Percentiles rank a stretch among this genome's conserved stretches.
Evolutionary conservation across 1,140 invertebrate genomes (phyloP).

Genomic region (Antheraea pernyi): DNA sequence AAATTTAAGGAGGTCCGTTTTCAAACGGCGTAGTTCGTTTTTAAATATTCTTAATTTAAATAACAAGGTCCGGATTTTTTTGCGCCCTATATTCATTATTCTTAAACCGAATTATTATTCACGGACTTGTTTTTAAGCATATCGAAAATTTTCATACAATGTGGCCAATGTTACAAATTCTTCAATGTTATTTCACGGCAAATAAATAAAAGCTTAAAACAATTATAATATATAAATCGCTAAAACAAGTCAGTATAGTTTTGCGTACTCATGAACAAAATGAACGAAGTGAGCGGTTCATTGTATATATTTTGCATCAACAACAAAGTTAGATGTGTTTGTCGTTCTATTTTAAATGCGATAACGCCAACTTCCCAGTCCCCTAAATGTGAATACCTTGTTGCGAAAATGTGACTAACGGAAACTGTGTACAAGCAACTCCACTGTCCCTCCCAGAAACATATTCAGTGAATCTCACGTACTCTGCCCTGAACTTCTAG

Average conservation of each 20-base stretch:
- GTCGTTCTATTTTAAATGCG: slow-evolving; percentile 76
- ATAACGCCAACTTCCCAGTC: slow-evolving; percentile 75
- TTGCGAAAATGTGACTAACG: slow-evolving; percentile 77
- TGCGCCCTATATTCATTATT: no score
- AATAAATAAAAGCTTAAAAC: neutral
- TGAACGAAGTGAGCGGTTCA: slow-evolving; percentile 14
- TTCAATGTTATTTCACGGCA: neutral
- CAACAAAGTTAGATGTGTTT: slow-evolving; percentile 72
- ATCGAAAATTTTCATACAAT: no score
- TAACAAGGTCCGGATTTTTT: no score
- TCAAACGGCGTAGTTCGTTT: no score
- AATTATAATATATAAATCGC: neutral
- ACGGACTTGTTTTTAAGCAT: no score
- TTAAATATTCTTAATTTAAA: no score
- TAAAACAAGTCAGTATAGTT: neutral
- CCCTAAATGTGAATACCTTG: slow-evolving; percentile 78
- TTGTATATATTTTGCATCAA: slow-evolving; percentile 69
- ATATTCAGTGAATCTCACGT: slow-evolving; percentile 39
- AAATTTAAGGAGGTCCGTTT: no score
- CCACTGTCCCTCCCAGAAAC: slow-evolving; percentile 60
- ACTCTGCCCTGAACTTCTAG: slow-evolving; percentile 20
- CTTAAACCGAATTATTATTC: no score
- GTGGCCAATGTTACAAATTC: no score
- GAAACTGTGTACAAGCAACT: slow-evolving; percentile 75
- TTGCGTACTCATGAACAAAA: neutral